Conservation (phyloP, 2,113 vertebrate species). For the Nothocercus nigrocapillus region DNA sequence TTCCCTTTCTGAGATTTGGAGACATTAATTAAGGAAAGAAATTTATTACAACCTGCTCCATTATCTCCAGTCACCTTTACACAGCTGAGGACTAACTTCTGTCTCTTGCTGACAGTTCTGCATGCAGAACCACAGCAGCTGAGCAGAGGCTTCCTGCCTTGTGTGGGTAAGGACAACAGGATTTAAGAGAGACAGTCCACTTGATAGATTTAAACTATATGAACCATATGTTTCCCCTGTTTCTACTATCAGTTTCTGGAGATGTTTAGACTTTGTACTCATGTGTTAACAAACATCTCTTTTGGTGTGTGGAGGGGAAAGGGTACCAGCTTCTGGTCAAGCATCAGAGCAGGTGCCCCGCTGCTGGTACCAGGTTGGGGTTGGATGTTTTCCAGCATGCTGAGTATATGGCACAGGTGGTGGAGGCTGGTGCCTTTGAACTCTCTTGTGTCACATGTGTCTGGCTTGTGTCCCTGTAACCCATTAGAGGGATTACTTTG, state of each 20-base stretch:
- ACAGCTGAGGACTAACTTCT: slow-evolving; percentile 50
- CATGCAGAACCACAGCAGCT: neutral
- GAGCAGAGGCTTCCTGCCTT: neutral
- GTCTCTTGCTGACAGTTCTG: neutral
- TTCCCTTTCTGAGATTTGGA: slow-evolving; percentile 30
- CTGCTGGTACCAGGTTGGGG: neutral
- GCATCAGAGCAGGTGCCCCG: slow-evolving; percentile 13
- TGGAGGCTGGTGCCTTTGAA: slow-evolving; percentile 44
- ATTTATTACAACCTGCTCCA: slow-evolving; percentile 64
- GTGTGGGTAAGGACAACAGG: neutral
- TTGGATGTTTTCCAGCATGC: neutral
- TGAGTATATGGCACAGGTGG: slow-evolving; percentile 7
- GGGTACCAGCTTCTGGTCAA: neutral
- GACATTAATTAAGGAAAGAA: slow-evolving; percentile 65
- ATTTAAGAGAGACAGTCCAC: neutral
- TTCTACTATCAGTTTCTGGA: neutral
- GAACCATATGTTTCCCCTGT: neutral
- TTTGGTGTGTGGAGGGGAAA: neutral
- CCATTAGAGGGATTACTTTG: neutral
- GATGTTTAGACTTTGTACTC: neutral
- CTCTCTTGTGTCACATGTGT: slow-evolving; percentile 9
- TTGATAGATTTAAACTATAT: neutral
- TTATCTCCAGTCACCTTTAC: slow-evolving; percentile 70
- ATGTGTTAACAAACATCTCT: neutral
- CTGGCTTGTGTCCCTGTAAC: neutral